A percentile compares a stretch with the other conserved stretches of the same genome.
Evolutionary conservation across 2,113 vertebrate genomes (phyloP).

Genomic region (Hylia prasina): DNA sequence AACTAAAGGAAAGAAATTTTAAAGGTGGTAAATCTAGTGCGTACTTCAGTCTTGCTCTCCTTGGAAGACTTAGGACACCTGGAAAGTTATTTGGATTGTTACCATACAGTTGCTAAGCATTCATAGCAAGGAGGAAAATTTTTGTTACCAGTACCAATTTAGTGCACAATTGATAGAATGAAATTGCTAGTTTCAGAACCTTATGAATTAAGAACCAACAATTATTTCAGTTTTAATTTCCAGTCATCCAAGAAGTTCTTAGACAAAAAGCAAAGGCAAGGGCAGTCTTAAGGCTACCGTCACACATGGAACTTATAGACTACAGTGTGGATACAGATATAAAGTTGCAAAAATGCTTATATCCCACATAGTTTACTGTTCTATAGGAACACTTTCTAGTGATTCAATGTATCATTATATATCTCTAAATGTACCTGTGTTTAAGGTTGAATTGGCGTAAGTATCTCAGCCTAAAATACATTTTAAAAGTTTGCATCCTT

Average conservation of each 20-base stretch:
- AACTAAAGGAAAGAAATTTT: not conserved
- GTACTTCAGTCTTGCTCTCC: not conserved
- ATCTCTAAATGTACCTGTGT: not conserved
- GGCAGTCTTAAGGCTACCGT: not conserved
- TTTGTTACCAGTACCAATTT: not conserved
- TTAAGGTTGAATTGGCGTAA: not conserved
- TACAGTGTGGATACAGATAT: not conserved
- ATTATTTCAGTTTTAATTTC: not conserved
- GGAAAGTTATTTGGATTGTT: not conserved
- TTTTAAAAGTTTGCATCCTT: not conserved
- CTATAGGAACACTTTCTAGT: not conserved
- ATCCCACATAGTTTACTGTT: not conserved
- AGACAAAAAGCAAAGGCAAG: not conserved
- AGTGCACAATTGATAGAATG: not conserved
- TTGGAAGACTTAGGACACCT: not conserved
- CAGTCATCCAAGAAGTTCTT: not conserved
- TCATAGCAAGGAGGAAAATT: not conserved
- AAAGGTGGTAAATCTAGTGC: not conserved
- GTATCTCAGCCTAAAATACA: not conserved
- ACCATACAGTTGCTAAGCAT: not conserved
- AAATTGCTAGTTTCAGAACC: not conserved
- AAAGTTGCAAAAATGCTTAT: not conserved
- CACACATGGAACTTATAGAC: not conserved
- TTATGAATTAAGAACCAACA: not conserved
- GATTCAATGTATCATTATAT: not conserved